Evolutionary conservation across 2,888 invertebrate genomes (phyloP), one percentile per base, ranked within the genome.

Genomic region (Folsomia candida): DNA sequence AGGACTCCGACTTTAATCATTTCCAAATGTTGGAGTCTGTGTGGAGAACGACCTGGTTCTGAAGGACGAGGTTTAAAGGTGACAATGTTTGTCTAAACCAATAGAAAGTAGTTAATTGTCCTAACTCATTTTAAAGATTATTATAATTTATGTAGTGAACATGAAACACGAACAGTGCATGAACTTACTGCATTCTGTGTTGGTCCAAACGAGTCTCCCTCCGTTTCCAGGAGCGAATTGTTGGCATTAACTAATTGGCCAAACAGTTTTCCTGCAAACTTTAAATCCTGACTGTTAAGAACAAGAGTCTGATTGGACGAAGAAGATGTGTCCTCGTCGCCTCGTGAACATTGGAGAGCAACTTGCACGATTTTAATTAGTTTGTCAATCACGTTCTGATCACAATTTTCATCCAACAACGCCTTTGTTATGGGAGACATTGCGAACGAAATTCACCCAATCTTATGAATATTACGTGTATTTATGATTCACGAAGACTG

Each of bases 1-100:
- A 83, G 76, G 4, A 83, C 82, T 9, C 80, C 80, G 20, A 81
- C 82, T 79, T 82, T 82, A 64, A 83, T 81, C 47, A 82, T 81
- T 70, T 83, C 81, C 68, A 82, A 80, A 68, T 81, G 78, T 73
- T 81, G 80, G 2, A 81, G 74, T 24, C 63, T 68, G 26, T 70
- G 71, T 1, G 11, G 37, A 28, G 51, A 27, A n/a, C 27, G 26
- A 57, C 54, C 51, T 18, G 26, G 4, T 2, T 22, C n/a, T 24
- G n/a, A 24, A 24, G 9, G 14, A 25, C 26, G 24, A 11, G 54
- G 18, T 22, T 18, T 20, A 6, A 54, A 14, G 4, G 54, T 54
- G 18, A 22, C 54, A 54, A 20, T n/a, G 6, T 18, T 54, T 6
- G 54, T 54, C 54, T 54, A n/a, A 54, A 47, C 18, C 47, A 9